Percentiles rank a stretch among this genome's conserved stretches.
These are phyloP conservation scores for Parnassius smintheus DNA, from an alignment of 2,888 invertebrate species.

Conservation along the genomic window DNA sequence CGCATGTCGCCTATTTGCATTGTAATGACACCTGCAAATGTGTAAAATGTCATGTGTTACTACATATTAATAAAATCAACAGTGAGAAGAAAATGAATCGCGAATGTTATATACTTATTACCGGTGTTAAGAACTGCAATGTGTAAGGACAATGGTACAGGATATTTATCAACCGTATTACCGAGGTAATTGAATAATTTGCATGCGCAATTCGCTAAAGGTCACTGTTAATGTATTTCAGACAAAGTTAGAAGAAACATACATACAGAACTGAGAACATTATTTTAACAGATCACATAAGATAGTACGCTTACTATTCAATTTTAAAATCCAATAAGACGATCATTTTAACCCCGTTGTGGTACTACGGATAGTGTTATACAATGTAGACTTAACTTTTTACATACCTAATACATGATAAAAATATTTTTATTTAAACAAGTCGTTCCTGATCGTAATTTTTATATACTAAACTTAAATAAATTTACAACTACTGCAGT, in stretches of 20 bases:
- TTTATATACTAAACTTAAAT: too few species aligned
- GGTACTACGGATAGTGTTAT: too few species aligned
- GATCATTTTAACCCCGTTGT: too few species aligned
- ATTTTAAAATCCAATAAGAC: too few species aligned
- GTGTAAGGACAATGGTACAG: conserved; percentile 17
- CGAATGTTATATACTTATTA: background rate
- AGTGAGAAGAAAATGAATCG: conserved; percentile 1
- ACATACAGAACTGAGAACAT: background rate
- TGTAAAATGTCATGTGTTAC: conserved; percentile 12
- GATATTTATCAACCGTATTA: conserved; percentile 2
- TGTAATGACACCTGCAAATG: conserved; percentile 2
- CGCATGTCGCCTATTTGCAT: background rate
- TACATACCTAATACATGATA: too few species aligned
- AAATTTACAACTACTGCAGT: too few species aligned
- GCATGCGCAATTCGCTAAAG: conserved; percentile 17
- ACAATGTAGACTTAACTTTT: too few species aligned
- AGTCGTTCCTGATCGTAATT: too few species aligned
- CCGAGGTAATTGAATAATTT: conserved; percentile 22
- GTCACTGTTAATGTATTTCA: conserved; percentile 6
- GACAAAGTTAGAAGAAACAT: background rate
- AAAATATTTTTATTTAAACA: too few species aligned
- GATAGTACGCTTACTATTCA: background rate
- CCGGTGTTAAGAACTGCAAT: background rate
- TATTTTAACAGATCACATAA: background rate
- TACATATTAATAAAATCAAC: conserved; percentile 8